A percentile compares a stretch with the other conserved stretches of the same genome.
Evolutionary conservation across 2,888 invertebrate species (phyloP).

Genomic region (Aspidapion aeneum): DNA sequence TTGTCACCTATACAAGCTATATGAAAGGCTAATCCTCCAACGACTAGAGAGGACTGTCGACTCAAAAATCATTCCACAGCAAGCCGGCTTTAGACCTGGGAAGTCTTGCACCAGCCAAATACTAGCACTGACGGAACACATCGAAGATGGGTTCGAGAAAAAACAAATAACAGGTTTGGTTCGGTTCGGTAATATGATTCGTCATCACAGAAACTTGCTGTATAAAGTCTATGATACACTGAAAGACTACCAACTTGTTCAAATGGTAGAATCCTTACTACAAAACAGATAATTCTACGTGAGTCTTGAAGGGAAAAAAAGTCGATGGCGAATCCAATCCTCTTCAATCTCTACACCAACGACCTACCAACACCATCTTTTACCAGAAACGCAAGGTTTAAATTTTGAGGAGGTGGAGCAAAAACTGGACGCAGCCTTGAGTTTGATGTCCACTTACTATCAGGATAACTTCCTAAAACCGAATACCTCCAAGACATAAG

Average conservation of each 20-base stretch:
- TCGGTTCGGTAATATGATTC: background rate
- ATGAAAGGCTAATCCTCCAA: background rate
- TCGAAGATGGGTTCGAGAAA: slow-evolving; percentile 1
- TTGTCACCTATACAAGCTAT: background rate
- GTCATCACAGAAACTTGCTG: background rate
- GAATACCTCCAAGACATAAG: background rate
- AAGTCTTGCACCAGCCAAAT: background rate
- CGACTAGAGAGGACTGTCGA: background rate
- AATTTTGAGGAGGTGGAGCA: slow-evolving; percentile 1
- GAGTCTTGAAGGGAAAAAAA: background rate
- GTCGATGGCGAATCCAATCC: background rate
- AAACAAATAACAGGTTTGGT: background rate
- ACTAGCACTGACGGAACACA: too few relatives aligned
- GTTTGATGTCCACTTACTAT: background rate
- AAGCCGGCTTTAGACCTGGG: slow-evolving; percentile 1
- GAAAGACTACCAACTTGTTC: background rate
- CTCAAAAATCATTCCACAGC: slow-evolving; percentile 1
- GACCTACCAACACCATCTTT: background rate
- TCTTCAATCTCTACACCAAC: background rate
- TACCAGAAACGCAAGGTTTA: background rate
- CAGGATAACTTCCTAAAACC: background rate
- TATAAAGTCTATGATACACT: background rate
- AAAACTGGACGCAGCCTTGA: background rate
- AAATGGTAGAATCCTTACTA: background rate
- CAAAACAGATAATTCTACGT: background rate